Percentiles rank a stretch among this genome's conserved stretches.
Conservation (phyloP, 1,140 invertebrate genomes). For the Conus ventricosus region DNA sequence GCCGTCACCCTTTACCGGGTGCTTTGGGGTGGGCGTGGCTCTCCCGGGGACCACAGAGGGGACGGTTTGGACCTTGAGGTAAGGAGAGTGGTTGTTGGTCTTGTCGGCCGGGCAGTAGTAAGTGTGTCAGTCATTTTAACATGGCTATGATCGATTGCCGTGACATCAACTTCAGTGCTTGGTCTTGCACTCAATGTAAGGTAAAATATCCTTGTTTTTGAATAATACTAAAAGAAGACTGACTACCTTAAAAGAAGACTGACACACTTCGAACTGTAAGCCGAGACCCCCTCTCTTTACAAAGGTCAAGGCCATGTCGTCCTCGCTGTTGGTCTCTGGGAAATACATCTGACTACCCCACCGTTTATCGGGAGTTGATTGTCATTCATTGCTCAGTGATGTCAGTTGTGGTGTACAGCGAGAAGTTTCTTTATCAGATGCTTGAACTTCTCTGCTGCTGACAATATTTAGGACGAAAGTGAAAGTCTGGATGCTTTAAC, state of each 20-base stretch:
- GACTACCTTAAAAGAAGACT: too few relatives aligned
- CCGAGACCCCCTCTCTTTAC: neutral
- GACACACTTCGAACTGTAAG: too few relatives aligned
- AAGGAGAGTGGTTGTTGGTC: neutral
- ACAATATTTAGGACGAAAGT: too few relatives aligned
- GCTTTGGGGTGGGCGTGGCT: conserved; percentile 32
- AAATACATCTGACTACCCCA: neutral
- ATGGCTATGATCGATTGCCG: neutral
- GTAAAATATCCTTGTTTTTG: neutral
- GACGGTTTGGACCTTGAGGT: neutral
- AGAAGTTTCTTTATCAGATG: too few relatives aligned
- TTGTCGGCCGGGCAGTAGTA: too few relatives aligned
- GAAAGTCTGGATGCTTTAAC: too few relatives aligned
- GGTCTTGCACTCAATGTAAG: neutral
- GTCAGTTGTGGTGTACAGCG: too few relatives aligned
- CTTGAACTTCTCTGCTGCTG: too few relatives aligned
- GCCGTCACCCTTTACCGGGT: conserved; percentile 20
- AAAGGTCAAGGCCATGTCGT: neutral
- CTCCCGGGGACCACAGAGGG: conserved; percentile 33
- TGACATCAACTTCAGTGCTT: neutral
- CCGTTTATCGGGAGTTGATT: too few relatives aligned
- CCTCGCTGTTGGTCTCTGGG: neutral
- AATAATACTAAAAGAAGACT: too few relatives aligned
- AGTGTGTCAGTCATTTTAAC: neutral
- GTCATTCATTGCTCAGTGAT: too few relatives aligned